phyloP scores from a whole-genome alignment of 2,113 vertebrate species.

The Antennarius striatus region DNA sequence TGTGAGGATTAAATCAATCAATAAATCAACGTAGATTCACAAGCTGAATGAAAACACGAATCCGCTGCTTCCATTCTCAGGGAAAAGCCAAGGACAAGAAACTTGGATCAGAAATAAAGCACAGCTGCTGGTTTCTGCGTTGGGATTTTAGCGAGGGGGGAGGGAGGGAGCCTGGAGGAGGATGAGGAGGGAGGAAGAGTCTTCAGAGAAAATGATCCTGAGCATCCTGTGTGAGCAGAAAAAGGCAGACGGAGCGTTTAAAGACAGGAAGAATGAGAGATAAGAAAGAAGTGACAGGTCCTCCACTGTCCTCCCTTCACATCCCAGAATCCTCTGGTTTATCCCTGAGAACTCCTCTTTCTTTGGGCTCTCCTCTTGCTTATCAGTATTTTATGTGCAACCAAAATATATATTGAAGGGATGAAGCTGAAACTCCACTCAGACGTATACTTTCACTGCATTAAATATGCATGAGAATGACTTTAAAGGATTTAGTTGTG shows the following conservation, averaged over 20 bases:
- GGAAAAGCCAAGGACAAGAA: constrained; percentile 25
- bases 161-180: constrained; percentile 13
- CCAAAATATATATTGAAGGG: not conserved
- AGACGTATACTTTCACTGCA: constrained; percentile 21
- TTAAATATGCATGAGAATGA: constrained; percentile 33
- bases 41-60: not conserved
- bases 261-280: constrained; percentile 39
- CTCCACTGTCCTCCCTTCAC: not conserved
- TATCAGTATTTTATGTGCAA: constrained; percentile 41
- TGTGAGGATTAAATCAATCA: constrained; percentile 38
- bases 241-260: constrained; percentile 44
- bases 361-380: constrained; percentile 25
- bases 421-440: constrained; percentile 24
- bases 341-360: constrained; percentile 32
- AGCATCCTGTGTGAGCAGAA: constrained; percentile 30
- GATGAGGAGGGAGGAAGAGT: constrained; percentile 27
- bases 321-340: constrained; percentile 39
- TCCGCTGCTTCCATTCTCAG: constrained; percentile 2
- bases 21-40: not conserved
- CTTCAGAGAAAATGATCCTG: constrained; percentile 31
- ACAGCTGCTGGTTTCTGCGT: constrained; percentile 45
- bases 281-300: constrained; percentile 42
- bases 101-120: constrained; percentile 38
- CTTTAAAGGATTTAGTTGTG: constrained; percentile 39
- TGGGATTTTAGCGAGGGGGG: constrained; percentile 35